A percentile compares a stretch with the other conserved stretches of the same genome.
These are phyloP conservation scores for Oreotrochilus melanogaster DNA, from an alignment of 2,113 vertebrate species.

Conservation along the genomic window DNA sequence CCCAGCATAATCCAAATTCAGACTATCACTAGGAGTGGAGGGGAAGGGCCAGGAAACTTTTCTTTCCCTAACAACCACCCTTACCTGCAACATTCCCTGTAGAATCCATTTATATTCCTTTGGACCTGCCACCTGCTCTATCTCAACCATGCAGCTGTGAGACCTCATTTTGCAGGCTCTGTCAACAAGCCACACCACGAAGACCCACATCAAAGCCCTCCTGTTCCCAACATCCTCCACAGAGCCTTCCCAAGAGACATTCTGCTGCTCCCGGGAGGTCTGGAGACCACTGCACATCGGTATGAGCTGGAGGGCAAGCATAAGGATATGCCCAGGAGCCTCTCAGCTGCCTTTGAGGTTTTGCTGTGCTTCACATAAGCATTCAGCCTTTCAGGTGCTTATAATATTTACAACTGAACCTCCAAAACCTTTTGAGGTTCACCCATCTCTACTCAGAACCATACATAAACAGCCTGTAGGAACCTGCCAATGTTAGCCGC, in stretches of 20 bases:
- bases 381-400: background rate
- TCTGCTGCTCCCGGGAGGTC: background rate
- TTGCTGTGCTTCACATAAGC: background rate
- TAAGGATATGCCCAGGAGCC: background rate
- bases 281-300: accelerated
- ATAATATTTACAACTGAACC: background rate
- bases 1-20: background rate
- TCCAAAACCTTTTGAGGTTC: conserved; percentile 46
- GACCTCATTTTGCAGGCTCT: background rate
- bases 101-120: background rate
- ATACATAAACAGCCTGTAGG: conserved; percentile 35
- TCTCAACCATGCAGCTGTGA: background rate
- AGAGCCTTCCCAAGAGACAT: background rate
- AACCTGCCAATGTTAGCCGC: conserved; percentile 21
- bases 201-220: conserved; percentile 10
- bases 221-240: background rate
- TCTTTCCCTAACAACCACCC: background rate
- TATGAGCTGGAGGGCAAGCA: accelerated
- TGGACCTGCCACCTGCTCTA: background rate
- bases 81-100: background rate
- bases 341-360: background rate
- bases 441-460: background rate
- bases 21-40: background rate
- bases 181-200: background rate
- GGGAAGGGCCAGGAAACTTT: background rate